Percentiles rank a stretch among this genome's conserved stretches.
These are phyloP conservation scores for Chirona hameri DNA, from an alignment of 2,888 invertebrate species.

Conservation along the genomic window DNA sequence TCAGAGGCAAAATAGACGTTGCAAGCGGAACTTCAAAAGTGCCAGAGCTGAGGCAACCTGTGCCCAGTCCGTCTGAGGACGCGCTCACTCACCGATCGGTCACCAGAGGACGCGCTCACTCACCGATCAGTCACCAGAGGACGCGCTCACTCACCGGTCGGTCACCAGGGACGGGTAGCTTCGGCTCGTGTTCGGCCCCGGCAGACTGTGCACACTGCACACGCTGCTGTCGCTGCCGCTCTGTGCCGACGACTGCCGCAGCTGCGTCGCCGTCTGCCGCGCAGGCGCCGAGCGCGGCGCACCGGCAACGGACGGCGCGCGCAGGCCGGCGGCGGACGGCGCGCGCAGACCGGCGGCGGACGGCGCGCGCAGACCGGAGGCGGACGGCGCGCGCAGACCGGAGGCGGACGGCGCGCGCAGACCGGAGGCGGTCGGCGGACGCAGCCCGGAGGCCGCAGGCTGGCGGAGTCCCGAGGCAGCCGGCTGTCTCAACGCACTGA, in stretches of 20 bases:
- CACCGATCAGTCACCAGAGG: no score
- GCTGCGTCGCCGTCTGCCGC: neutral
- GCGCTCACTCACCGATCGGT: no score
- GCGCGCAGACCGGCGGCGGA: neutral
- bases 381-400: neutral
- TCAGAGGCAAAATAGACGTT: no score
- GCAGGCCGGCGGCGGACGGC: neutral
- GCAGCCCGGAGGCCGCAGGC: neutral
- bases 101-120: no score
- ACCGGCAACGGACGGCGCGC: neutral
- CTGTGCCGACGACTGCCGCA: conserved; percentile 1
- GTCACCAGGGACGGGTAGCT: neutral
- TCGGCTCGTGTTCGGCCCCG: neutral
- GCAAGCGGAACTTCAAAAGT: no score
- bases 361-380: neutral
- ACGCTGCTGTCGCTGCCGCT: conserved; percentile 1
- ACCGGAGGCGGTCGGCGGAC: neutral
- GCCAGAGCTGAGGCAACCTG: no score
- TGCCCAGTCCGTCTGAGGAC: no score
- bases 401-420: neutral
- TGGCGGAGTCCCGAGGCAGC: neutral
- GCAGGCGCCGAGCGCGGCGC: neutral
- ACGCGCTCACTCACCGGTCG: no score
- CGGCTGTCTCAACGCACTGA: neutral
- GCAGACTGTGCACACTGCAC: neutral